Base-by-base conservation (phyloP, 2,888 invertebrate genomes). In the Dascillus cervinus region DNA sequence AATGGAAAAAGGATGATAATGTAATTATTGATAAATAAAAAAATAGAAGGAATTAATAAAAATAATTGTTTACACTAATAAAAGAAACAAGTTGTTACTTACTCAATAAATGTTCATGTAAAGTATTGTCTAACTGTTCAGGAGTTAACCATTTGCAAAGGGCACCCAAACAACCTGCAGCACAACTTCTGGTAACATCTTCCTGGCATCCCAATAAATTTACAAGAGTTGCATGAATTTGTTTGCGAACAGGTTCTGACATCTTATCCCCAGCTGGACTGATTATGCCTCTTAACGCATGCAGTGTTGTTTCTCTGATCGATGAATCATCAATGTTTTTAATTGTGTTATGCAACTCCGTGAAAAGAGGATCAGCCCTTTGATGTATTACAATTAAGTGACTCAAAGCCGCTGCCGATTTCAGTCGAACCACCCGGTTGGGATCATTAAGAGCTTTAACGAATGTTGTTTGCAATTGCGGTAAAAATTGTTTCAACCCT, bases 401-500 rank as follows among this genome's bases (percentile, higher is more conserved):
- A 43, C 90, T 81, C 12, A 97, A 71, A 29, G 95, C 96, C 27
- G 73, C 71, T 1, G 88, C 94, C 4, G 95, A 90, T 68, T 87
- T 87, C 47, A 96, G 73, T 38, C 96, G 75, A 10, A 96, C 95
- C 42, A 77, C 72, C 34, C 94, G 73, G 63, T 85, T 85, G 13
- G 84, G 77, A 65, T 98, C 98, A 60, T 86, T 83, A 32, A 97
- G 70, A 3, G 96, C 88, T 68, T 96, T 96, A 29, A 96, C 74
- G 69, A 98, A 97, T 10, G 97, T 97, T 2, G 96, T 96, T 71
- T 97, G 97, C 20, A 98, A 75, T 67, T 98, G 98, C 2, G 98
- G 97, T 53, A 97, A 73, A 70, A 98, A 98, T 62, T 97, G 96
- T 65, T 95, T 95, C 62, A 98, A 67, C 82, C 92, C 85, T 19